Percentiles rank a stretch among this genome's conserved stretches.
phyloP scores from a whole-genome alignment of 2,797 vertebrate species.

The Protosalanx chinensis region DNA sequence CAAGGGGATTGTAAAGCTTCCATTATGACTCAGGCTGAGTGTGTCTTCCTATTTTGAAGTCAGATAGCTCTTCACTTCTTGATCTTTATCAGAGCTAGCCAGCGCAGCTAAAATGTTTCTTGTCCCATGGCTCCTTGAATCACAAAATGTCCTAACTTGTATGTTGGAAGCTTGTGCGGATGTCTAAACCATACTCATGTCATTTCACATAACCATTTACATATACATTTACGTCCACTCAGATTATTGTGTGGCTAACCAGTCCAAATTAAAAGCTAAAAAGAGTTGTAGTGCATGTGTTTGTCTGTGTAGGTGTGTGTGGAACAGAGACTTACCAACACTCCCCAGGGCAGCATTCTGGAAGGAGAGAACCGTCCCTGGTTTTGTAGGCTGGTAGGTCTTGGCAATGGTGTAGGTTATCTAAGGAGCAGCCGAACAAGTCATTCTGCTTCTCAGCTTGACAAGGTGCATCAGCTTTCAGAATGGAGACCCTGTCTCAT shows the following conservation, averaged over 20 bases:
- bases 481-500: constrained; percentile 18
- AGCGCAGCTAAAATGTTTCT: constrained; percentile 29
- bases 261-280: too few species aligned
- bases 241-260: too few species aligned
- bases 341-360: constrained; percentile 78
- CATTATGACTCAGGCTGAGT: constrained; percentile 6
- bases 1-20: not conserved
- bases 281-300: too few species aligned
- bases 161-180: too few species aligned
- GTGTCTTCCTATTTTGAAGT: constrained; percentile 21
- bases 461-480: constrained; percentile 37
- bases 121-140: constrained; percentile 19
- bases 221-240: too few species aligned
- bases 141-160: too few species aligned
- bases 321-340: constrained; percentile 69
- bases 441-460: constrained; percentile 38
- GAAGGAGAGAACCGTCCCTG: constrained; percentile 72
- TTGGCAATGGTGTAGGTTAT: constrained; percentile 79
- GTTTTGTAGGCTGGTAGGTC: constrained; percentile 78
- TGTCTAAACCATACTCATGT: too few species aligned
- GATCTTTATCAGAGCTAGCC: constrained; percentile 5
- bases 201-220: too few species aligned
- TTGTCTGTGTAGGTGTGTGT: too few species aligned
- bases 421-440: constrained; percentile 56
- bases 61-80: constrained; percentile 10